Evolutionary conservation across 2,113 vertebrate genomes (phyloP).

Genomic region (Steatornis caripensis): DNA sequence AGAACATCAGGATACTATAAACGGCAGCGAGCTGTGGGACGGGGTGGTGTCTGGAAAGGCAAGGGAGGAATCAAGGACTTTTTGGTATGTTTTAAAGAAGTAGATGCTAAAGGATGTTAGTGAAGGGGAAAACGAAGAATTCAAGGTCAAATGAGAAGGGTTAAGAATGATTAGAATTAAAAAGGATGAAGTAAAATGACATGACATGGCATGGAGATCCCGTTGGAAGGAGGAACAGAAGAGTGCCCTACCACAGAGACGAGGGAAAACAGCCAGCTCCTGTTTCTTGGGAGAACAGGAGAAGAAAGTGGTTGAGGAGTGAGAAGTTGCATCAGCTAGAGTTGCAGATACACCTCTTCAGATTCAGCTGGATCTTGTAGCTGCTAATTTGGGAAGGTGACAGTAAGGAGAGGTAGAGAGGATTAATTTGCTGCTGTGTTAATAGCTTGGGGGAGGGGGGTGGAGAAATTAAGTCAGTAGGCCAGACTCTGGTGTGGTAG

Average conservation of each 20-base stretch:
- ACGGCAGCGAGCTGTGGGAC: not conserved
- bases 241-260: not conserved
- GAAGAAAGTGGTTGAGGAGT: not conserved
- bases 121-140: not conserved
- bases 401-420: not conserved
- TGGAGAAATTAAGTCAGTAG: conserved; percentile 13
- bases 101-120: not conserved
- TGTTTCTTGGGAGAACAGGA: not conserved
- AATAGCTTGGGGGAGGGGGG: too few relatives aligned
- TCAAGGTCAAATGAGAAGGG: not conserved
- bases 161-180: not conserved
- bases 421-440: not conserved
- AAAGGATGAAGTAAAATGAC: not conserved
- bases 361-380: not conserved
- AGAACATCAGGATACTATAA: not conserved
- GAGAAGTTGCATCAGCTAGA: not conserved
- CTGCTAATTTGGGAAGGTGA: not conserved
- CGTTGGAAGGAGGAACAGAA: not conserved
- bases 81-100: not conserved
- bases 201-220: not conserved
- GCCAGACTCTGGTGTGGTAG: not conserved
- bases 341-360: not conserved
- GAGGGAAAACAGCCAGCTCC: not conserved
- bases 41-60: not conserved
- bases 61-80: not conserved